These are phyloP conservation scores for Pitta sordida DNA, from an alignment of 2,113 vertebrate species.

Conservation along the genomic window DNA sequence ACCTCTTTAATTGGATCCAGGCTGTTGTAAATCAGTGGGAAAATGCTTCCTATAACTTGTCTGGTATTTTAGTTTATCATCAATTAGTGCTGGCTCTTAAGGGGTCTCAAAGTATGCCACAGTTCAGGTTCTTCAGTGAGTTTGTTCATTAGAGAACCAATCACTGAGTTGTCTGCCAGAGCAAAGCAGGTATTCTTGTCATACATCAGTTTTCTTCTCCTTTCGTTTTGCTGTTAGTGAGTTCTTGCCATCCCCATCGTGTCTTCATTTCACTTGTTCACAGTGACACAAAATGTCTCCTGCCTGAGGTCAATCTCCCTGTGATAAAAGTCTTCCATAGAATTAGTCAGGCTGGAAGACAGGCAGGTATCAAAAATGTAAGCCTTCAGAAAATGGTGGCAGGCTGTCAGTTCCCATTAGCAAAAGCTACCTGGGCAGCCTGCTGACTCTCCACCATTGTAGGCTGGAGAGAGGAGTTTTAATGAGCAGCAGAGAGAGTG, in stretches of 20 bases:
- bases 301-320: slow-evolving; percentile 37
- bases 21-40: not conserved
- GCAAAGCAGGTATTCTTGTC: not conserved
- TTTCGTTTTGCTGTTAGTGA: not conserved
- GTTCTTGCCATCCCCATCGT: not conserved
- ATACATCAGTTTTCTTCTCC: slow-evolving; percentile 2
- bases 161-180: not conserved
- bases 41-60: not conserved
- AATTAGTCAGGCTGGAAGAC: slow-evolving; percentile 45
- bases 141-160: not conserved
- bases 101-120: not conserved
- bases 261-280: slow-evolving; percentile 24
- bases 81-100: slow-evolving; percentile 4
- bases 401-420: slow-evolving; percentile 51
- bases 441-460: slow-evolving; percentile 24
- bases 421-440: not conserved
- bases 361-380: slow-evolving; percentile 9
- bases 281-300: slow-evolving; percentile 41
- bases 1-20: not conserved
- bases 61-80: slow-evolving; percentile 25
- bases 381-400: slow-evolving; percentile 9
- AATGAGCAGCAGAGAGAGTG: slow-evolving; percentile 47
- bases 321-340: slow-evolving; percentile 33
- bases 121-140: not conserved
- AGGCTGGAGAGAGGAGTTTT: slow-evolving; percentile 28